Percentiles rank a stretch among this genome's conserved stretches.
phyloP scores from a whole-genome alignment of 1,140 invertebrate genomes.

The Luehdorfia chinensis region DNA sequence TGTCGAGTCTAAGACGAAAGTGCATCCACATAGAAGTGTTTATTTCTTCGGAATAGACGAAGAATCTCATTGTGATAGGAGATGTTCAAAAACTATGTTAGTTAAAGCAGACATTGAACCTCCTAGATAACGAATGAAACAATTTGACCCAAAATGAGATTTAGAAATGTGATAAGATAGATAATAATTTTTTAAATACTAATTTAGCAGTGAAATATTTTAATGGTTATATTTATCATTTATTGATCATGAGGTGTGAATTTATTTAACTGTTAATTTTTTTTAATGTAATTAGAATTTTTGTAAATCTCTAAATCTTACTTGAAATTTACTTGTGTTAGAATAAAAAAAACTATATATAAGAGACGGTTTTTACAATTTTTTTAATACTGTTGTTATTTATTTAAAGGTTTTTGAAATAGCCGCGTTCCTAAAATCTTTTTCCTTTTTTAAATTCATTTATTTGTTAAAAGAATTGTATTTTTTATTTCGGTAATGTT shows the following conservation, averaged over 20 bases:
- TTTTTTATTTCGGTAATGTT: too few species aligned
- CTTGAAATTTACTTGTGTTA: too few species aligned
- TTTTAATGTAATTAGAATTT: background rate
- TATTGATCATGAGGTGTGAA: background rate
- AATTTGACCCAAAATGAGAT: slow-evolving; percentile 2
- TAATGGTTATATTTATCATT: background rate
- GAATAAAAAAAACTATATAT: too few species aligned
- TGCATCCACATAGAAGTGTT: slow-evolving; percentile 46
- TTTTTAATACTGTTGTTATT: too few species aligned
- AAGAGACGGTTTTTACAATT: too few species aligned
- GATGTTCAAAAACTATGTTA: slow-evolving; percentile 36
- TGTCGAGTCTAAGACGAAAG: slow-evolving; percentile 42
- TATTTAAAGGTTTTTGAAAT: too few species aligned
- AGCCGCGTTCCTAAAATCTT: too few species aligned
- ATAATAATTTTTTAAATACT: slow-evolving; percentile 10
- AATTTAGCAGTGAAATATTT: slow-evolving; percentile 1
- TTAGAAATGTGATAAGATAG: slow-evolving; percentile 15
- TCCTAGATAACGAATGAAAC: slow-evolving; percentile 46
- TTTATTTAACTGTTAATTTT: background rate
- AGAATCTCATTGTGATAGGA: slow-evolving; percentile 19
- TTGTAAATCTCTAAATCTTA: too few species aligned
- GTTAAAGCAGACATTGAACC: slow-evolving; percentile 56
- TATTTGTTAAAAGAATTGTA: too few species aligned
- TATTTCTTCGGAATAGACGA: slow-evolving; percentile 54
- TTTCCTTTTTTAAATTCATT: too few species aligned